Base-by-base conservation (phyloP, 2,797 vertebrate genomes). In the Dendrocincla fuliginosa region DNA sequence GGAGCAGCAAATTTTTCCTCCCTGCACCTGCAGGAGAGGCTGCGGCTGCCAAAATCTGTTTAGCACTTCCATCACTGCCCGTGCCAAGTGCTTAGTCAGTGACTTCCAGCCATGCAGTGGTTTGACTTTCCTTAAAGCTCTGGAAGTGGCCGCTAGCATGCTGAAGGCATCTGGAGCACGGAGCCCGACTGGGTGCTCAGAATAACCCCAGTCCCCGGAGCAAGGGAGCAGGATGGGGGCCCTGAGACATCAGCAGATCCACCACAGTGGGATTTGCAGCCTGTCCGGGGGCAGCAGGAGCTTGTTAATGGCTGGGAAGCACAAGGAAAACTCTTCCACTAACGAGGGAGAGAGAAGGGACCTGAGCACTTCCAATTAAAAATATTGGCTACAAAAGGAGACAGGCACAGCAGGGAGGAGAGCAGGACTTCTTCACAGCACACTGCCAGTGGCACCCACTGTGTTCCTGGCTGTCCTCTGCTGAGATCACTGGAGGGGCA, bases 31-130 rank as follows among this genome's bases (percentile, higher is more conserved):
- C 96, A 94, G 90, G 67, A 96, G 86, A 94, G 92, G 84, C 77
- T 94, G 92, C 14, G 12, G 80, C 92, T 96, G 96, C 96, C 96
- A 96, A 81, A 94, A 87, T 88, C 90, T 92, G 53, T 95, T 95
- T 93, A 95, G 96, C 86, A 41, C 92, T 93, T 87, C 95, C 84
- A 93, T 86, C 95, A 32, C 4, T 3, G n/a, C 86, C 49, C 4
- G n/a, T 93, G 95, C 96, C 95, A 95, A 96, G 89, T 94, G 96
- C 95, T 95, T 95, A 92, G 95, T 96, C 96, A 95, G 94, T 77
- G 94, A 92, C 92, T 96, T 90, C 73, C 90, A 96, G 88, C 93
- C 85, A n/a, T 14, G 87, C 93, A 90, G 93, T 10, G 92, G 83
- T 96, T 92, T 87, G 91, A 96, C 95, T 95, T 93, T 85, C 39